Evolutionary conservation across 2,888 invertebrate species (phyloP).

Genomic region (Drosophila histrio): DNA sequence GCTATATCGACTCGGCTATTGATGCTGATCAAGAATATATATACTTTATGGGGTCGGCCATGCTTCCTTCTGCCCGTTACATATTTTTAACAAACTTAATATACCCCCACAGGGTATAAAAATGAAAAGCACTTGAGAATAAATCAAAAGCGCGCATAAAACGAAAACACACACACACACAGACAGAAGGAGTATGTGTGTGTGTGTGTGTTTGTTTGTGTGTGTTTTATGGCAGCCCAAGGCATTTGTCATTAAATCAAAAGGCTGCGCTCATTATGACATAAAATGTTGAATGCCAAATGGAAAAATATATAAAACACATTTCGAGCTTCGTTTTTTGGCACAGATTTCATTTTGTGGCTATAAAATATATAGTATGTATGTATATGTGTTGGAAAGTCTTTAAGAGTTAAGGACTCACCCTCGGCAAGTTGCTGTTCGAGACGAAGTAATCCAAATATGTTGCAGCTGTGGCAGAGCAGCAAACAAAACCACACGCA

Average conservation of each 20-base stretch:
- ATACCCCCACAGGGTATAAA: too few relatives aligned
- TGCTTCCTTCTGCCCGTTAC: too few relatives aligned
- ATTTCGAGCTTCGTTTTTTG: constrained; percentile 44
- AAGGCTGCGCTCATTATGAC: constrained; percentile 74
- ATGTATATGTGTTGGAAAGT: background rate
- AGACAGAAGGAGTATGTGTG: background rate
- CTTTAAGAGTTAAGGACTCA: constrained; percentile 40
- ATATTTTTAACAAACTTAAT: too few relatives aligned
- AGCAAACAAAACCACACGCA: constrained; percentile 61
- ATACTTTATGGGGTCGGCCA: too few relatives aligned
- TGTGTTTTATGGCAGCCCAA: constrained; percentile 61
- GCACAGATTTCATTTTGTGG: constrained; percentile 45
- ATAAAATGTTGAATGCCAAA: constrained; percentile 53
- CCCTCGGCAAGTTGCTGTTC: constrained; percentile 47
- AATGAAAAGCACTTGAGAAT: constrained; percentile 65
- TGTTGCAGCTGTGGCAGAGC: constrained; percentile 61
- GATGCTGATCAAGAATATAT: too few relatives aligned
- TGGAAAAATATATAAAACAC: constrained; percentile 46
- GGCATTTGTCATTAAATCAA: constrained; percentile 75
- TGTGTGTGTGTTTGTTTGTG: constrained; percentile 15
- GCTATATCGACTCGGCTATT: too few relatives aligned
- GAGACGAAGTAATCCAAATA: constrained; percentile 61
- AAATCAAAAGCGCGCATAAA: constrained; percentile 62
- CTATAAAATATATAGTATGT: background rate
- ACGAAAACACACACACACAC: constrained; percentile 20